Evolutionary conservation across 2,113 vertebrate species (phyloP).

Genomic region (Lynx canadensis): DNA sequence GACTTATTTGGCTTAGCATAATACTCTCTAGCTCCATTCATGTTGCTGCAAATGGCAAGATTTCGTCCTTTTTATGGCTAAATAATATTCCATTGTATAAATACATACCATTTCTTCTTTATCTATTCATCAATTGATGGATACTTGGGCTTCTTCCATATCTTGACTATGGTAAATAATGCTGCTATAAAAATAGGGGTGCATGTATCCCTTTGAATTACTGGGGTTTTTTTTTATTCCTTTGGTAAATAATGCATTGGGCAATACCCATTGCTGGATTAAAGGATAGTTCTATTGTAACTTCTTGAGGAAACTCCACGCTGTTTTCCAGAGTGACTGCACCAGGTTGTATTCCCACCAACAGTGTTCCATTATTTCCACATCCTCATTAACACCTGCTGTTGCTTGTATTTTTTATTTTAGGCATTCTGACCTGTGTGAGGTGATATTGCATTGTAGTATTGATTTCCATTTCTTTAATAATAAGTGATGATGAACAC

Average conservation of each 20-base stretch:
- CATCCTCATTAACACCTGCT: neutral
- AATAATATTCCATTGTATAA: neutral
- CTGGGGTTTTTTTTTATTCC: neutral
- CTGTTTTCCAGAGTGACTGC: neutral
- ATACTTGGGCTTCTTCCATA: neutral
- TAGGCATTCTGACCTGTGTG: neutral
- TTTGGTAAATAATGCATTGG: neutral
- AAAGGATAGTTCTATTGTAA: neutral
- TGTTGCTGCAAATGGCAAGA: neutral
- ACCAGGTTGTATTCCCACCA: neutral
- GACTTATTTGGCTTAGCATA: neutral
- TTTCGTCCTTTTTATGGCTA: neutral
- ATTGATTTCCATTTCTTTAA: neutral
- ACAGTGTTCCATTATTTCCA: neutral
- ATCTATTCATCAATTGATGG: neutral
- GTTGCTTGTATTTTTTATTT: neutral
- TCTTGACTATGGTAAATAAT: neutral
- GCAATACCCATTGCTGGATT: neutral
- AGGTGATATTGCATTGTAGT: neutral
- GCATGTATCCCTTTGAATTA: neutral
- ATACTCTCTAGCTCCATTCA: neutral
- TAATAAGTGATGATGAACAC: neutral
- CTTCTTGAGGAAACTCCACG: neutral
- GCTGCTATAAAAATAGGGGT: neutral
- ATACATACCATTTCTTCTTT: neutral